These are phyloP conservation scores for Mylabris sibirica DNA, from an alignment of 2,888 invertebrate genomes.

Conservation along the genomic window DNA sequence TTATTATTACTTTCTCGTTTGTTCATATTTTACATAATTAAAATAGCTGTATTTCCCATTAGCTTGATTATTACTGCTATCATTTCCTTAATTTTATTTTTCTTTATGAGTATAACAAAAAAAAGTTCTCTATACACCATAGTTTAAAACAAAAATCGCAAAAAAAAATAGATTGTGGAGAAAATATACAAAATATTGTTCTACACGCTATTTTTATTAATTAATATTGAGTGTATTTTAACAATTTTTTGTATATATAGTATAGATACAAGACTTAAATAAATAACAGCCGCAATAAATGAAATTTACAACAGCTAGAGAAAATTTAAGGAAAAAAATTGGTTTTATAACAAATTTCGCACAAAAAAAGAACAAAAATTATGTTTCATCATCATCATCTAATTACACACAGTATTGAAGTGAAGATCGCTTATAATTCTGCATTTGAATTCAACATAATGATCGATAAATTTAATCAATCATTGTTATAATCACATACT, in stretches of 20 bases:
- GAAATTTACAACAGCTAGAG: conserved; percentile 7
- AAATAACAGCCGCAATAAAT: conserved; percentile 12
- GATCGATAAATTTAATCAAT: conserved; percentile 18
- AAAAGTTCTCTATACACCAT: conserved; percentile 19
- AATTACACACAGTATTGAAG: conserved; percentile 3
- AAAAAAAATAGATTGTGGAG: too few relatives aligned
- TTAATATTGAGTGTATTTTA: conserved; percentile 17
- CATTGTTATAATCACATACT: conserved; percentile 36
- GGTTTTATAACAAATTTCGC: neutral
- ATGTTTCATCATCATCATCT: conserved; percentile 26
- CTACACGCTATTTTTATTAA: conserved; percentile 22
- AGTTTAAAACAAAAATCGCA: neutral
- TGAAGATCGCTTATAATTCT: conserved; percentile 1
- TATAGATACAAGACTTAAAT: neutral
- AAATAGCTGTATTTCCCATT: conserved; percentile 36
- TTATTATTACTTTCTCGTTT: conserved; percentile 33
- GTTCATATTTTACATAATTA: conserved; percentile 36
- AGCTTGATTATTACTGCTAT: conserved; percentile 21
- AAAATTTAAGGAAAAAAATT: neutral
- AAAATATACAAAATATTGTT: conserved; percentile 6
- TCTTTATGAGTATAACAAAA: conserved; percentile 18
- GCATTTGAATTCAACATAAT: conserved; percentile 21
- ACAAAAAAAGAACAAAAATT: conserved; percentile 22
- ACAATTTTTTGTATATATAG: conserved; percentile 6
- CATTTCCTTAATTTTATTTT: neutral